Percentiles rank a stretch among this genome's conserved stretches.
Evolutionary conservation across 2,888 invertebrate species (phyloP).

Genomic region (Ormia ochracea): DNA sequence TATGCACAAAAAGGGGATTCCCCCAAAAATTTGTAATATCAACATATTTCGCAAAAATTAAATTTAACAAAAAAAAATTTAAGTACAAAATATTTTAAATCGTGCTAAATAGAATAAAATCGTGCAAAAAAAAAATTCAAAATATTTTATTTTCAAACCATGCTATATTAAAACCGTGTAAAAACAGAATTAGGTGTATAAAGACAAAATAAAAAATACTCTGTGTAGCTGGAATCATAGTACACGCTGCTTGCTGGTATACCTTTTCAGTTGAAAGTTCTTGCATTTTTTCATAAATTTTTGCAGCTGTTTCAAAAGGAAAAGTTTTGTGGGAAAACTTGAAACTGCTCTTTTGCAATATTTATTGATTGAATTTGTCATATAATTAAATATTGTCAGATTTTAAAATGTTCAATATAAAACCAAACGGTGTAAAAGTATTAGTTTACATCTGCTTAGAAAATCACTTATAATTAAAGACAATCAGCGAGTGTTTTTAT

Average conservation of each 20-base stretch:
- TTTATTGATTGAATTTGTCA: neutral
- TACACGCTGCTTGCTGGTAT: neutral
- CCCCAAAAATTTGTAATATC: too few species aligned
- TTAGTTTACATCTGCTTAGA: neutral
- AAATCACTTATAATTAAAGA: constrained; percentile 3
- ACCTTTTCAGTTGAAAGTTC: constrained; percentile 19
- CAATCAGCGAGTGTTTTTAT: neutral
- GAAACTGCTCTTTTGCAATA: constrained; percentile 18
- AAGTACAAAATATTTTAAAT: too few species aligned
- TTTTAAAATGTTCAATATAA: neutral
- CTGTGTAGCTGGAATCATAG: neutral
- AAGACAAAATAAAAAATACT: too few species aligned
- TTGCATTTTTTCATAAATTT: neutral
- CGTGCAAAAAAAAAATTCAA: too few species aligned
- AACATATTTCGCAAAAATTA: too few species aligned
- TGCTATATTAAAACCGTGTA: too few species aligned
- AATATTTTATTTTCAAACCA: too few species aligned
- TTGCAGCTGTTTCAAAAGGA: constrained; percentile 13
- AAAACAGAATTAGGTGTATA: too few species aligned
- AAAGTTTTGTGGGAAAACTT: constrained; percentile 15
- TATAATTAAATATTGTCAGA: neutral
- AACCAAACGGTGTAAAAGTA: neutral
- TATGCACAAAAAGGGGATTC: too few species aligned
- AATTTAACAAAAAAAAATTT: too few species aligned
- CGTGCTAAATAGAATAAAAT: too few species aligned